Base-by-base conservation (phyloP, 1,140 invertebrate genomes). In the Orius laevigatus region DNA sequence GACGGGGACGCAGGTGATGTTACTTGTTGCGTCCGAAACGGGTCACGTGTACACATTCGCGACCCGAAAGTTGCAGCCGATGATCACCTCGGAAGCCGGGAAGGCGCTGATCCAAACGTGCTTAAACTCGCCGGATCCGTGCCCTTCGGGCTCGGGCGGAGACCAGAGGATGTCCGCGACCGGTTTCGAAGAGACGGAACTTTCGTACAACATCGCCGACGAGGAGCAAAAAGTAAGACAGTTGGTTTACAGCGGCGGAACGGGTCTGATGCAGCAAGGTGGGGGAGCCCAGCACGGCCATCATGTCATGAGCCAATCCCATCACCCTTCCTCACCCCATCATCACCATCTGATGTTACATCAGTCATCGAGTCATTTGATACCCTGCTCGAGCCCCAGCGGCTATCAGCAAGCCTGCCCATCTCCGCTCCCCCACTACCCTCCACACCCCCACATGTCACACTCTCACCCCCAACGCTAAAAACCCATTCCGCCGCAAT, bases 41-140 rank as follows among this genome's bases (percentile, higher is more conserved):
- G 91, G 95, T 3, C 96, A 99, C 70, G 95, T 98, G 56, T 99
- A 99, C 70, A 98, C 96, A 42, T 99, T 98, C 71, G 95, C 96
- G 31, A 99, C 96, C 41, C 74, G 91, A 48, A 98, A 99, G 67
- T 72, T 99, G 36, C 93, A 98, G 66, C 96, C 95, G 43, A 98
- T 99, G 93, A 98, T 99, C 63, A 96, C 91, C 11, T 95, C 90
- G 57, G 95, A 98, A 61, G 90, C 91, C 48, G 96, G 95, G 41
- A 98, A 98, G 67, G 84, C 90, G 40, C 73, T 99, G 41, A 98
- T 99, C 60, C 94, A 98, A 68, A 96, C 92, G 46, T 99, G 96
- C 67, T 75, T 98, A 19, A 98, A 97, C 67, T 93, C 91, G 39
- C 94, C 95, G 20, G 93, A 98, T 65, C 87, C 88, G 42, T 84